Evolutionary conservation across 2,888 invertebrate genomes (phyloP).

Genomic region (Hydrotaea cyrtoneurina): DNA sequence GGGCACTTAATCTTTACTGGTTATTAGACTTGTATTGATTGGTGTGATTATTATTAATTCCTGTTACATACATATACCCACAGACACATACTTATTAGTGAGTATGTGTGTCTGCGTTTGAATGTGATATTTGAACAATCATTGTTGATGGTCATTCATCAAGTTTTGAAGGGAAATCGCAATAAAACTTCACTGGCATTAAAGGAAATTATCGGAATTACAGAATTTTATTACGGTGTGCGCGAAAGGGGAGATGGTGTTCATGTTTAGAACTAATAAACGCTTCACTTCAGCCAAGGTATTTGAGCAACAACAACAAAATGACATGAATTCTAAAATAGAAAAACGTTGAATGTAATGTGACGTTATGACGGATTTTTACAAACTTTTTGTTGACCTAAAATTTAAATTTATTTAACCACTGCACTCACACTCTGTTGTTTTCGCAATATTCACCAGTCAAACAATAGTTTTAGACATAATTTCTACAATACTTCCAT

Average conservation of each 20-base stretch:
- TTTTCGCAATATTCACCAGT: neutral
- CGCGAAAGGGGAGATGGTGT: neutral
- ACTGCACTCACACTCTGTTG: neutral
- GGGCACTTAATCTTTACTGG: constrained; percentile 44
- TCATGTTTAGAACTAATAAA: constrained; percentile 12
- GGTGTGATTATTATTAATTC: constrained; percentile 50
- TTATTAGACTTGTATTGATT: constrained; percentile 54
- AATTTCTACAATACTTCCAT: constrained; percentile 25
- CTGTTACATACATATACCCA: constrained; percentile 28
- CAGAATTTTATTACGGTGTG: neutral
- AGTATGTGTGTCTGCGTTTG: neutral
- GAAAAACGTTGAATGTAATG: neutral
- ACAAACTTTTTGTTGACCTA: neutral
- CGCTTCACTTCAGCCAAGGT: neutral
- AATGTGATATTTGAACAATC: neutral
- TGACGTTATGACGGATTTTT: neutral
- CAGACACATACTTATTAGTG: neutral
- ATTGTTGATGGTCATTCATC: constrained; percentile 29
- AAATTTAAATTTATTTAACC: constrained; percentile 7
- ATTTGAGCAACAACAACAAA: neutral
- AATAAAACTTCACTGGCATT: constrained; percentile 36
- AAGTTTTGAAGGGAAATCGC: constrained; percentile 4
- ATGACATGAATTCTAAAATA: neutral
- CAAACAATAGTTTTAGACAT: constrained; percentile 38
- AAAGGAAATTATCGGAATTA: constrained; percentile 27